Conservation (phyloP, 2,888 invertebrate genomes). For the Keiferia lycopersicella region DNA sequence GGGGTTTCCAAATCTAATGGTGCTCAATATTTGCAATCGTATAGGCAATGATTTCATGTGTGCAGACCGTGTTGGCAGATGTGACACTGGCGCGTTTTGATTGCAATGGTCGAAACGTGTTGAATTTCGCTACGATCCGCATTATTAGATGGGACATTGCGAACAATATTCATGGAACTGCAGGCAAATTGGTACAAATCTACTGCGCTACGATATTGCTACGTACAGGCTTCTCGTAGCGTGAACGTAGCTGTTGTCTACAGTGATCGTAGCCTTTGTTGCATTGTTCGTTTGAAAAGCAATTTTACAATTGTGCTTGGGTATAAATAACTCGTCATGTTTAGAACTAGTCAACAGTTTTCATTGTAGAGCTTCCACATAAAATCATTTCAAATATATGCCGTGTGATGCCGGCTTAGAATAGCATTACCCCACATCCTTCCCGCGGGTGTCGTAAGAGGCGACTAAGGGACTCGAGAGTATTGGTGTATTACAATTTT, state of each 20-base stretch:
- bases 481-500: too few relatives aligned
- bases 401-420: too few relatives aligned
- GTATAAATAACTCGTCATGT: background rate
- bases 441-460: too few relatives aligned
- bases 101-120: slow-evolving; percentile 12
- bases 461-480: too few relatives aligned
- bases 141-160: slow-evolving; percentile 2
- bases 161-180: background rate
- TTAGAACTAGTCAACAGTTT: slow-evolving; percentile 8
- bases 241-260: slow-evolving; percentile 4
- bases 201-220: background rate
- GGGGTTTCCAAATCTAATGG: slow-evolving; percentile 18
- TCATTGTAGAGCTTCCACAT: background rate
- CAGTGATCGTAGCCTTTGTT: slow-evolving; percentile 2
- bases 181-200: background rate
- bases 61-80: slow-evolving; percentile 16
- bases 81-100: slow-evolving; percentile 10
- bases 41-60: slow-evolving; percentile 13
- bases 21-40: slow-evolving; percentile 17
- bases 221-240: slow-evolving; percentile 12
- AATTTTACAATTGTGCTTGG: background rate
- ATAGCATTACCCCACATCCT: too few relatives aligned
- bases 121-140: background rate
- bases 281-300: slow-evolving; percentile 12
- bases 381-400: too few relatives aligned